Percentiles rank a stretch among this genome's conserved stretches.
Evolutionary conservation across 2,888 invertebrate species (phyloP).

Genomic region (Meiosimyza platycephala): DNA sequence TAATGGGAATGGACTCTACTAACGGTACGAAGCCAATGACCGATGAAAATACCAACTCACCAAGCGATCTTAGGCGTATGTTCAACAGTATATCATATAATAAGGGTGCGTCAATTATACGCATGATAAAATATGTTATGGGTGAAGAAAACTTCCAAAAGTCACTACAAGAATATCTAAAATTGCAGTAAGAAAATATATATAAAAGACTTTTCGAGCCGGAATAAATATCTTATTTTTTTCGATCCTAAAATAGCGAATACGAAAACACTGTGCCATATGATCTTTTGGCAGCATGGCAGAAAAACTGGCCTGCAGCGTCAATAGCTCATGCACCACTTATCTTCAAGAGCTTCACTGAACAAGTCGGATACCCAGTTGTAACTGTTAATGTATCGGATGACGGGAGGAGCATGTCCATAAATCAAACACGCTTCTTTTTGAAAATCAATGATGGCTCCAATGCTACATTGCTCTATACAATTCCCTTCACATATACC

Average conservation of each 20-base stretch:
- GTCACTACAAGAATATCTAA: conserved; percentile 72
- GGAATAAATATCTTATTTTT: neutral
- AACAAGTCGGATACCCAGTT: conserved; percentile 76
- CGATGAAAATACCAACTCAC: conserved; percentile 70
- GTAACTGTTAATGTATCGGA: conserved; percentile 67
- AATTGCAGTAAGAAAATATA: conserved; percentile 51
- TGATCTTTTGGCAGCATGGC: conserved; percentile 69
- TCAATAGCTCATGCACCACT: conserved; percentile 52
- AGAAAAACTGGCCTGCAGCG: conserved; percentile 56
- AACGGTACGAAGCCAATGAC: conserved; percentile 72
- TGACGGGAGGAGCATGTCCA: conserved; percentile 44
- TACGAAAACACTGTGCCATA: conserved; percentile 66
- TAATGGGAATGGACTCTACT: conserved; percentile 73
- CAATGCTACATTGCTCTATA: conserved; percentile 50
- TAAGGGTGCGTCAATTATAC: conserved; percentile 75
- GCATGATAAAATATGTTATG: conserved; percentile 76
- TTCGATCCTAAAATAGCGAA: conserved; percentile 44
- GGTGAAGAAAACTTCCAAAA: conserved; percentile 69
- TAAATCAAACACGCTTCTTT: conserved; percentile 61
- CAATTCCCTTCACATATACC: conserved; percentile 62
- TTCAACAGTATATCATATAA: conserved; percentile 78
- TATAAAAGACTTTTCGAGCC: neutral
- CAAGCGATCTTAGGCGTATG: conserved; percentile 71
- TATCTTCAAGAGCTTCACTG: conserved; percentile 72
- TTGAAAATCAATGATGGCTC: conserved; percentile 52